A percentile compares a stretch with the other conserved stretches of the same genome.
phyloP scores from a whole-genome alignment of 2,113 vertebrate genomes.

The Cynopterus brachyotis region DNA sequence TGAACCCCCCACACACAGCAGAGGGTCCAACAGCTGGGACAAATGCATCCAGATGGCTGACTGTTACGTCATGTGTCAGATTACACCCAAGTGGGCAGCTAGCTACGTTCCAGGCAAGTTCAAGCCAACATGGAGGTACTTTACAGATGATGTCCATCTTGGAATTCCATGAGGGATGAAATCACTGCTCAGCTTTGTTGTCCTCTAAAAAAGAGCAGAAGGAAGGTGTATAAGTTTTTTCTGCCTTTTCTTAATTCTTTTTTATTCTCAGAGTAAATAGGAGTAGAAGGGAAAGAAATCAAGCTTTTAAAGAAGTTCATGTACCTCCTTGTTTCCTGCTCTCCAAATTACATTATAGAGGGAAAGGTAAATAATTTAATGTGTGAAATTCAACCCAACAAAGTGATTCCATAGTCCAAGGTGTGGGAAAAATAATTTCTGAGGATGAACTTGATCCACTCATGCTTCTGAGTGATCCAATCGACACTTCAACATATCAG shows the following conservation, averaged over 20 bases:
- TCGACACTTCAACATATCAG: background rate
- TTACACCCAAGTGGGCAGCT: constrained; percentile 46
- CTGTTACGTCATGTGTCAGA: constrained; percentile 54
- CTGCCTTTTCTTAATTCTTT: background rate
- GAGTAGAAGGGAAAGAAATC: background rate
- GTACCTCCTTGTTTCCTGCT: constrained; percentile 6
- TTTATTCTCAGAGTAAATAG: background rate
- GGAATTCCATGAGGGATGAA: background rate
- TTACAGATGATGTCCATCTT: background rate
- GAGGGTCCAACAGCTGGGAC: constrained; percentile 66
- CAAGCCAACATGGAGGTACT: background rate
- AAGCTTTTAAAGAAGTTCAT: background rate
- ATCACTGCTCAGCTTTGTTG: background rate
- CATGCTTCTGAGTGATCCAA: background rate
- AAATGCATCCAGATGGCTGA: constrained; percentile 39
- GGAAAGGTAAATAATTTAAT: background rate
- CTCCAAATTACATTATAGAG: background rate
- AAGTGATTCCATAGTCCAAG: background rate
- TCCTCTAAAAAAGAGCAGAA: background rate
- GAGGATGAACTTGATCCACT: background rate
- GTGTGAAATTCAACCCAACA: background rate
- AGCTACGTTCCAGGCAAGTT: background rate
- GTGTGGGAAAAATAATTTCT: background rate
- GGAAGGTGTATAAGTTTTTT: background rate
- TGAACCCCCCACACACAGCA: constrained; percentile 52